Evolutionary conservation across 2,888 invertebrate genomes (phyloP).

Genomic region (Phanerotoma sp.): DNA sequence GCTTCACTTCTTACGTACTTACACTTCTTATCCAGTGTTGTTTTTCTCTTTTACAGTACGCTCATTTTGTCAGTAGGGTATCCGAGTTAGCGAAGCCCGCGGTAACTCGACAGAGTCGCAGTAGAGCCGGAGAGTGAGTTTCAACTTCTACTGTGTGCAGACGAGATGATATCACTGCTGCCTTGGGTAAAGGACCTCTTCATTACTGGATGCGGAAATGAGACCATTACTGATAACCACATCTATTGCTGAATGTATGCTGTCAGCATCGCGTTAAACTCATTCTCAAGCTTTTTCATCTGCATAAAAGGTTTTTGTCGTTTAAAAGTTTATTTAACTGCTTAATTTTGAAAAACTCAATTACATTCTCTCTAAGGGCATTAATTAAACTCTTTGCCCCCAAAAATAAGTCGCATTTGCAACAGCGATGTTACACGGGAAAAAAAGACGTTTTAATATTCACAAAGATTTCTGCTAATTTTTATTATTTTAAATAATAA

Average conservation of each 20-base stretch:
- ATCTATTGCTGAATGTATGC: slow-evolving; percentile 29
- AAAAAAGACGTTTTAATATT: too few relatives aligned
- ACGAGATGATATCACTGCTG: slow-evolving; percentile 37
- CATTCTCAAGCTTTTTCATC: background rate
- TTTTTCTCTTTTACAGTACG: background rate
- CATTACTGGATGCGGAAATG: slow-evolving; percentile 40
- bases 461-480: too few relatives aligned
- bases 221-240: slow-evolving; percentile 41
- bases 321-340: background rate
- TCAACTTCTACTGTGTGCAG: slow-evolving; percentile 26
- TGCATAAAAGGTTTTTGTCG: too few relatives aligned
- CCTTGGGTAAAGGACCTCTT: slow-evolving; percentile 35
- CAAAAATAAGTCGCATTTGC: too few relatives aligned
- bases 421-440: too few relatives aligned
- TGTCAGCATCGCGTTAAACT: background rate
- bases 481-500: too few relatives aligned
- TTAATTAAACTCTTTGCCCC: too few relatives aligned
- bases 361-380: too few relatives aligned
- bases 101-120: too few relatives aligned
- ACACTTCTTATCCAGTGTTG: slow-evolving; percentile 6
- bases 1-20: background rate
- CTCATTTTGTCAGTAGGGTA: background rate
- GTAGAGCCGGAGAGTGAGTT: too few relatives aligned
- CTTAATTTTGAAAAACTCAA: too few relatives aligned
- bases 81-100: background rate